phyloP scores from a whole-genome alignment of 2,888 invertebrate genomes.

The Pachydiplax longipennis region DNA sequence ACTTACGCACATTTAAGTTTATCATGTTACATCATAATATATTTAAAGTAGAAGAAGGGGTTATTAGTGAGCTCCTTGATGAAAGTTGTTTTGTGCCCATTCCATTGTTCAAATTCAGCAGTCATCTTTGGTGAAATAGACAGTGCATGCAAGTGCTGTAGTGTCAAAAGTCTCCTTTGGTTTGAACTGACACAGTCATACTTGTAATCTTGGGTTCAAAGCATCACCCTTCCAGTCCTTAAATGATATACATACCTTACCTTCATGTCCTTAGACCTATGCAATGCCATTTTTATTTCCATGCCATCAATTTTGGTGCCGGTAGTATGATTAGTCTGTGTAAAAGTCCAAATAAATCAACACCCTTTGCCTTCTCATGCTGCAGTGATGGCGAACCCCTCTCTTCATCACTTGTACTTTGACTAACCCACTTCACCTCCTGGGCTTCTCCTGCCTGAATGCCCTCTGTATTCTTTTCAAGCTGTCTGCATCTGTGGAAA shows the following conservation, averaged over 20 bases:
- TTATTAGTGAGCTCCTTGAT: slow-evolving; percentile 21
- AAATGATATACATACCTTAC: not conserved
- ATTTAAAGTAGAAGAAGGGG: slow-evolving; percentile 16
- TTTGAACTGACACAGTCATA: slow-evolving; percentile 12
- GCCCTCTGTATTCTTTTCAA: slow-evolving; percentile 32
- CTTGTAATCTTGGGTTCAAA: slow-evolving; percentile 32
- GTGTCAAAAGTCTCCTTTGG: slow-evolving; percentile 41
- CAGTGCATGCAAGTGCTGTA: slow-evolving; percentile 40
- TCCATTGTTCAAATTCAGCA: not conserved
- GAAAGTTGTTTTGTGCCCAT: slow-evolving; percentile 2
- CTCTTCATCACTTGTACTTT: slow-evolving; percentile 33
- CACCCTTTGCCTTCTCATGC: slow-evolving; percentile 37
- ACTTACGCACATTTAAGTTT: slow-evolving; percentile 3
- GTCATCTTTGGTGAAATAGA: not conserved
- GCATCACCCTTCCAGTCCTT: not conserved
- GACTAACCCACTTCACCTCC: slow-evolving; percentile 38
- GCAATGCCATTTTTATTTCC: slow-evolving; percentile 3
- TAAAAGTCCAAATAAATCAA: slow-evolving; percentile 7
- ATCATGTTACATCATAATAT: slow-evolving; percentile 2
- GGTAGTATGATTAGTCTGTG: slow-evolving; percentile 40
- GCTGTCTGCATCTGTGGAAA: slow-evolving; percentile 44
- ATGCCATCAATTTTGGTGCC: slow-evolving; percentile 37
- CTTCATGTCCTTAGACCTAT: slow-evolving; percentile 26
- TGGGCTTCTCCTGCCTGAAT: slow-evolving; percentile 41
- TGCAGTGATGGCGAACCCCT: slow-evolving; percentile 42